phyloP scores from a whole-genome alignment of 2,888 invertebrate species.

The Dioctria linearis region DNA sequence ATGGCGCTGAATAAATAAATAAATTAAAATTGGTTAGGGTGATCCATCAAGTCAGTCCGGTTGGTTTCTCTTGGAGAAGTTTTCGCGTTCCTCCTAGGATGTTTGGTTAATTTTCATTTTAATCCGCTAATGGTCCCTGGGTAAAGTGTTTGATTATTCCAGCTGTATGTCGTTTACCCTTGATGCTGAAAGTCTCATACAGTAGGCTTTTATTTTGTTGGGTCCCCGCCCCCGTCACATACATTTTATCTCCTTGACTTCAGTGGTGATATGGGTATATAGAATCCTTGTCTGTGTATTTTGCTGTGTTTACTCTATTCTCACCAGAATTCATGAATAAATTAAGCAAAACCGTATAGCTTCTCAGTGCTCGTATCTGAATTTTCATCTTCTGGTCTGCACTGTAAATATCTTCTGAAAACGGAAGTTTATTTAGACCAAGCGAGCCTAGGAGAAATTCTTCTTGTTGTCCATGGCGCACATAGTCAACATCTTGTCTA shows the following conservation, averaged over 20 bases:
- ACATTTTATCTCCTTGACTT: slow-evolving; percentile 48
- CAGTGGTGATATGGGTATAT: slow-evolving; percentile 18
- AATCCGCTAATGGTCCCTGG: slow-evolving; percentile 57
- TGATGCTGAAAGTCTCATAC: not conserved
- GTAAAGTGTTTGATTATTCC: slow-evolving; percentile 50
- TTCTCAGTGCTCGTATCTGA: slow-evolving; percentile 9
- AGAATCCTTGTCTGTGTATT: slow-evolving; percentile 39
- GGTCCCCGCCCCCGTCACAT: slow-evolving; percentile 28
- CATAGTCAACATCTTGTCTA: slow-evolving; percentile 39
- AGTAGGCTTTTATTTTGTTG: slow-evolving; percentile 24
- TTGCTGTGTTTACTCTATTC: slow-evolving; percentile 51
- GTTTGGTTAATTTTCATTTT: slow-evolving; percentile 58
- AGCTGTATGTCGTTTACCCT: slow-evolving; percentile 46
- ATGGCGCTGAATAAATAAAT: slow-evolving; percentile 59
- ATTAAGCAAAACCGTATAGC: slow-evolving; percentile 38
- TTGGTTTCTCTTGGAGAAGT: slow-evolving; percentile 14
- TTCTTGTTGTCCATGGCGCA: slow-evolving; percentile 27
- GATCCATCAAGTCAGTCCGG: slow-evolving; percentile 58
- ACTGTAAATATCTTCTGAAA: slow-evolving; percentile 44
- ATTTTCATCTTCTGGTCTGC: not conserved
- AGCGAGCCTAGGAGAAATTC: slow-evolving; percentile 20
- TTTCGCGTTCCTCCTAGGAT: slow-evolving; percentile 44
- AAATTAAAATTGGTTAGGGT: slow-evolving; percentile 60
- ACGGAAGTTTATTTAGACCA: slow-evolving; percentile 53
- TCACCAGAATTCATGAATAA: slow-evolving; percentile 54